Evolutionary conservation across 2,888 invertebrate species (phyloP), one percentile per base, ranked within the genome.

Genomic region (Proisotoma minuta): DNA sequence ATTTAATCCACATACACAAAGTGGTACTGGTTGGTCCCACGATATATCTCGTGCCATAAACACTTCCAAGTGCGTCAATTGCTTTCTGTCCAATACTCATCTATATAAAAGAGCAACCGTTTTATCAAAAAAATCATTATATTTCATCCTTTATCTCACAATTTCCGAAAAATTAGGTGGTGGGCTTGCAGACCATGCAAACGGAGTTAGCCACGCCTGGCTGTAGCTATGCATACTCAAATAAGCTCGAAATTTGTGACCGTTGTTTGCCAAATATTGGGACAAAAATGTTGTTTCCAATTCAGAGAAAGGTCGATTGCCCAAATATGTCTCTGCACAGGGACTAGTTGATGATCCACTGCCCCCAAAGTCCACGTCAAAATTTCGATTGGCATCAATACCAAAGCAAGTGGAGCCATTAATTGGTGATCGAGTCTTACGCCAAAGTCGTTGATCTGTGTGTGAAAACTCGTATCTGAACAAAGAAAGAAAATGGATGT

Each of bases 311-410:
- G 87, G 83, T 24, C 80, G 77, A 0, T 85, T 82, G 0, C 90
- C 90, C 0, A 85, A 84, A 75, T 84, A 90, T 67, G 85, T 85
- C 56, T 89, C 88, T 23, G 84, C 83, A 74, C 89, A 89, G 0
- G 86, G 84, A 75, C 86, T 84, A 1, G 75, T 78, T 22, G 87
- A 87, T 1, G 87, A 83, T 39, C 87, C 88, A n/a, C 24, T 34
- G 20, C 50, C 84, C 26, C 84, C 83, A 86, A 87, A 89, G 67
- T 87, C 84, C 75, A 84, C 85, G 62, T 84, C 84, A 83, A 87
- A 90, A 77, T 90, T 90, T 70, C 88, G 81, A 75, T 89, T 88
- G 1, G 85, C 81, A 75, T 89, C 88, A 0, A 87, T 88, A 8
- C 34, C 34, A 34, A 34, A 15, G 34, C 34, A 34, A 34, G 34